Base-by-base conservation (phyloP, 2,888 invertebrate species). In the Cyclophora albipunctata region DNA sequence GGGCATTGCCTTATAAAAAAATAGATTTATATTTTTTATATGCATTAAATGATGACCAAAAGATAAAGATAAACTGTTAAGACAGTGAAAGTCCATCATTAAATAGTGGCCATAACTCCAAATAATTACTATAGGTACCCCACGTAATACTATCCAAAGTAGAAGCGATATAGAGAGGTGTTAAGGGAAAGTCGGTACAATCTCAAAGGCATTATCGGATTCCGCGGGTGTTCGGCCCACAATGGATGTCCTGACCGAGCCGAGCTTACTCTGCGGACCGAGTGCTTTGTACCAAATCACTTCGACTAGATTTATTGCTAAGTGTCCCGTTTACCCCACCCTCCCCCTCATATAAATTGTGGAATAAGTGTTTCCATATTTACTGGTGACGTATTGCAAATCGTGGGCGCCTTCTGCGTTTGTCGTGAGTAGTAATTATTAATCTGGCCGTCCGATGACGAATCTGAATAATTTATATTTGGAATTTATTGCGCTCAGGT, bases 231-330 rank as follows among this genome's bases (percentile, higher is more conserved):
- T 74, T 66, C 77, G 77, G 65, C 70, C 81, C 78, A 80, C 83
- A 84, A 86, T 84, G 73, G 81, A 86, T 86, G 86, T 83, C 77
- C 79, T 79, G 80, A 73, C 77, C 84, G 78, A 75, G 72, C 76
- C 73, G 66, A 76, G 85, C 85, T 87, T 86, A 86, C 77, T 66
- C 67, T 71, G 78, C 74, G 80, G 80, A 73, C 82, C 78, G 73
- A 84, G 78, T 86, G 83, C 86, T 86, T 88, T 86, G 85, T 86
- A 85, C 78, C 77, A 81, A 87, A 86, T 88, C 87, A 87, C 86
- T 86, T 81, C 75, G 71, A 63, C 66, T 75, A 84, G 83, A 88
- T 88, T 88, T 88, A 88, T 88, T 79, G 72, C 82, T 66, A 53
- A 75, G 63, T 77, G 78, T 78, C 82, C 79, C 81, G 75, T 68